These are phyloP conservation scores for Pleuronectes platessa DNA, from an alignment of 2,113 vertebrate genomes.

Conservation along the genomic window DNA sequence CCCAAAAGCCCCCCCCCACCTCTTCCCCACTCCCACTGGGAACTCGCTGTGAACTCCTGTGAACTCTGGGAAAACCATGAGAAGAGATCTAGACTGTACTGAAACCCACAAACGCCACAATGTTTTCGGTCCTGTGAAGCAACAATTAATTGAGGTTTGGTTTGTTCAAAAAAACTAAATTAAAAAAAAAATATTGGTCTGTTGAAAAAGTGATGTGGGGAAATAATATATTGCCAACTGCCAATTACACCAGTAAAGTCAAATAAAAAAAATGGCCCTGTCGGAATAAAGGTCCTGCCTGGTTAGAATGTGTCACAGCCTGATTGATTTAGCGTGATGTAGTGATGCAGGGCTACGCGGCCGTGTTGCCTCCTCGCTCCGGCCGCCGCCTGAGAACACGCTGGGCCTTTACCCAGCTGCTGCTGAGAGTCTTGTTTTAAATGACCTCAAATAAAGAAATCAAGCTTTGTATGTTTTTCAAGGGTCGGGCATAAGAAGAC, in stretches of 20 bases:
- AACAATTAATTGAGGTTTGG: slow-evolving; percentile 71
- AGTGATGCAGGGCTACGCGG: slow-evolving; percentile 11
- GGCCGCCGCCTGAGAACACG: slow-evolving; percentile 54
- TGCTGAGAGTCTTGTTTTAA: slow-evolving; percentile 55
- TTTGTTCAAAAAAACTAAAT: slow-evolving; percentile 35
- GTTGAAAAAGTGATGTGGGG: slow-evolving; percentile 46
- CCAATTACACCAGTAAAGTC: slow-evolving; percentile 42
- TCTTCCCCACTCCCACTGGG: slow-evolving; percentile 54
- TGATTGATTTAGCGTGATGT: slow-evolving; percentile 29
- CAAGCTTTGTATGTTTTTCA: slow-evolving; percentile 73
- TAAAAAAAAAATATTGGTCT: slow-evolving; percentile 20
- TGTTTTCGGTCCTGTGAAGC: slow-evolving; percentile 59
- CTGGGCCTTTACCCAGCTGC: slow-evolving; percentile 49
- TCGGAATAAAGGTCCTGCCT: slow-evolving; percentile 23
- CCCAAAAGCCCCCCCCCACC: slow-evolving; percentile 43
- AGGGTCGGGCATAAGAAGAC: slow-evolving; percentile 46
- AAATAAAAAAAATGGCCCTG: slow-evolving; percentile 51
- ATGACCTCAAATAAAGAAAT: slow-evolving; percentile 79
- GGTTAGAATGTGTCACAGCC: slow-evolving; percentile 33
- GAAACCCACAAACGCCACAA: slow-evolving; percentile 65
- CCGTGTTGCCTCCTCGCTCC: slow-evolving; percentile 17
- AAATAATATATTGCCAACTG: slow-evolving; percentile 50
- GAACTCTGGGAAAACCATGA: slow-evolving; percentile 69
- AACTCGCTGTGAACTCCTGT: slow-evolving; percentile 72
- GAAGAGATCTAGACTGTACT: slow-evolving; percentile 67